Percentiles rank a stretch among this genome's conserved stretches.
Evolutionary conservation across 2,888 invertebrate species (phyloP).

Genomic region (Tillus elongatus): DNA sequence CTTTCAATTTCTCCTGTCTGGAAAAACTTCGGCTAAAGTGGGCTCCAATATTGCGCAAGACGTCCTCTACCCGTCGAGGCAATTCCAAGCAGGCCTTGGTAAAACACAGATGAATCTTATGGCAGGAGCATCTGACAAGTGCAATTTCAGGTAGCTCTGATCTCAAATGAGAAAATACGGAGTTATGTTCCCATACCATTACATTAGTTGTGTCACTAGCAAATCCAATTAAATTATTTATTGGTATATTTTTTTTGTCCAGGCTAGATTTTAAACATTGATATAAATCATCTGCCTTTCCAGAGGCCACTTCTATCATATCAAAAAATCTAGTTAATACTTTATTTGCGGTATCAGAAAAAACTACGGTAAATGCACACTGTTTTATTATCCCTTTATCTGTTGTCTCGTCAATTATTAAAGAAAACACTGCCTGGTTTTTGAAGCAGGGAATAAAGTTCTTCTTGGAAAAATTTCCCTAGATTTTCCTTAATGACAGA

Average conservation of each 20-base stretch:
- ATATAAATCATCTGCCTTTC: constrained; percentile 16
- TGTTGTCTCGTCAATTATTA: constrained; percentile 13
- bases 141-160: constrained; percentile 23
- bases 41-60: constrained; percentile 24
- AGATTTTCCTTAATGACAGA: constrained; percentile 12
- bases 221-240: constrained; percentile 26
- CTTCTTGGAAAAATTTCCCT: background rate
- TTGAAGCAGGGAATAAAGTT: background rate
- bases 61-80: constrained; percentile 21
- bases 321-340: constrained; percentile 20
- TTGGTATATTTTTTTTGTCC: constrained; percentile 14
- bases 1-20: constrained; percentile 23
- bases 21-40: constrained; percentile 24
- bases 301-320: constrained; percentile 20
- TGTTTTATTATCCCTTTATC: constrained; percentile 14
- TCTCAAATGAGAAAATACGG: constrained; percentile 16
- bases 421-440: too few species aligned
- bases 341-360: constrained; percentile 4
- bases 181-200: constrained; percentile 24
- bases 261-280: constrained; percentile 14
- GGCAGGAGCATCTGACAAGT: constrained; percentile 29
- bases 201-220: constrained; percentile 28
- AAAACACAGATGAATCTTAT: constrained; percentile 27
- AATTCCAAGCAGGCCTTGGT: constrained; percentile 29
- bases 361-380: constrained; percentile 17